Evolutionary conservation across 2,113 vertebrate genomes (phyloP).

Genomic region (Microtus pennsylvanicus): DNA sequence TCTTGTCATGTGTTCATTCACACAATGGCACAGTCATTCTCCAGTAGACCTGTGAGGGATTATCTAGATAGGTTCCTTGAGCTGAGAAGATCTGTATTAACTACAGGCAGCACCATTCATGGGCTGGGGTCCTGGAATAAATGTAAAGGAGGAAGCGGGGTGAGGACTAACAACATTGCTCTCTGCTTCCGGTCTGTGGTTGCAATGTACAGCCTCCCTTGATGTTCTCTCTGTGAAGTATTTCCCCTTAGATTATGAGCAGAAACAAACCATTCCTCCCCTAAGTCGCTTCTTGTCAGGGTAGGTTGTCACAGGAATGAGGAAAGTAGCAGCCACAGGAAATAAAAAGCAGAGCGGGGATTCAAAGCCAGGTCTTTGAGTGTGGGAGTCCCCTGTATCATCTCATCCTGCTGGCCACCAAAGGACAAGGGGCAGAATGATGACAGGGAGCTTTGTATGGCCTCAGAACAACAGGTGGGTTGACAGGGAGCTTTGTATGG

Average conservation of each 20-base stretch:
- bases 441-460: neutral
- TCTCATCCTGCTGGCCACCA: too few relatives aligned
- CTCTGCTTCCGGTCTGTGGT: neutral
- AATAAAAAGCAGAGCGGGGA: neutral
- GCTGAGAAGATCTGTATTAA: neutral
- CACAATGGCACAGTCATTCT: neutral
- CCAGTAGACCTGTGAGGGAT: neutral
- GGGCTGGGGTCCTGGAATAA: neutral
- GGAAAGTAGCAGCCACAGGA: neutral
- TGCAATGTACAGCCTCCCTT: too few relatives aligned
- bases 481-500: neutral
- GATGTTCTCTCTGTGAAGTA: neutral
- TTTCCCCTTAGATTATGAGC: neutral
- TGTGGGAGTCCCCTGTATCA: neutral
- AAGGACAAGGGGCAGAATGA: neutral
- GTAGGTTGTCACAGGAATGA: neutral
- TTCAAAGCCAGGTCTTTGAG: neutral
- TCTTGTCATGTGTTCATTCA: neutral
- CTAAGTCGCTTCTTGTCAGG: neutral
- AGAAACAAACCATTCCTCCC: neutral
- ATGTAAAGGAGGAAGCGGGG: neutral
- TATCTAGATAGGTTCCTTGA: neutral
- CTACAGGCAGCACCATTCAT: neutral
- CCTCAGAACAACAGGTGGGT: too few relatives aligned
- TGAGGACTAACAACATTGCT: neutral